Conservation (phyloP, 2,113 vertebrate genomes). For the Phoenicopterus ruber region DNA sequence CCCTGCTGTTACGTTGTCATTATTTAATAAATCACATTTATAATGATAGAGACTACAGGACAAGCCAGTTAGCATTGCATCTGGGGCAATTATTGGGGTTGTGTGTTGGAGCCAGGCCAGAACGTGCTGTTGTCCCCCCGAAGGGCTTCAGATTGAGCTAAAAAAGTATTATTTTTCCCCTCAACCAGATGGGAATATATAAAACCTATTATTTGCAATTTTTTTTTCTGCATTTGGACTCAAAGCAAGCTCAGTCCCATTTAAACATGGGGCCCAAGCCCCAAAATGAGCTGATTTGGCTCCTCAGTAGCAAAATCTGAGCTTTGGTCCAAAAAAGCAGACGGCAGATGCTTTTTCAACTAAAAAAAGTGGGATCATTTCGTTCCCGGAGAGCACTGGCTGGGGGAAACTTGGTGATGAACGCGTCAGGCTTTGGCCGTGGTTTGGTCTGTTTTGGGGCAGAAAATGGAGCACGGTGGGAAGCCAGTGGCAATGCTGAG, state of each 20-base stretch:
- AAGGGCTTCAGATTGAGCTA: not conserved
- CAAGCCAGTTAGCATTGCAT: not conserved
- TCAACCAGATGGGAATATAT: not conserved
- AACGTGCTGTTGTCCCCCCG: rapidly evolving
- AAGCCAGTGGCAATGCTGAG: rapidly evolving
- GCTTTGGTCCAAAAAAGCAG: not conserved
- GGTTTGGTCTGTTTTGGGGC: not conserved
- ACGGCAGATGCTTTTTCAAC: rapidly evolving
- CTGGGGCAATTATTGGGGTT: not conserved
- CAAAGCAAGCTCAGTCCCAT: not conserved
- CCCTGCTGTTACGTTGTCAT: not conserved
- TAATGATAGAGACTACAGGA: not conserved
- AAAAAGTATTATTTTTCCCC: not conserved
- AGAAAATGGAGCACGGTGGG: rapidly evolving
- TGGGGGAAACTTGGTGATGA: not conserved
- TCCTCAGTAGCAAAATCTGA: not conserved
- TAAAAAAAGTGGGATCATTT: rapidly evolving
- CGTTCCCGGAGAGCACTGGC: rapidly evolving
- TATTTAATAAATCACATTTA: constrained; percentile 38
- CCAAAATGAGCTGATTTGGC: not conserved
- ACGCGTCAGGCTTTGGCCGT: rapidly evolving
- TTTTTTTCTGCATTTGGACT: not conserved
- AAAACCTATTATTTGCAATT: not conserved
- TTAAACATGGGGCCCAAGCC: rapidly evolving
- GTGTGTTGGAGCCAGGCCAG: not conserved